phyloP scores from a whole-genome alignment of 1,140 invertebrate genomes.

The Neuroterus valhalla region DNA sequence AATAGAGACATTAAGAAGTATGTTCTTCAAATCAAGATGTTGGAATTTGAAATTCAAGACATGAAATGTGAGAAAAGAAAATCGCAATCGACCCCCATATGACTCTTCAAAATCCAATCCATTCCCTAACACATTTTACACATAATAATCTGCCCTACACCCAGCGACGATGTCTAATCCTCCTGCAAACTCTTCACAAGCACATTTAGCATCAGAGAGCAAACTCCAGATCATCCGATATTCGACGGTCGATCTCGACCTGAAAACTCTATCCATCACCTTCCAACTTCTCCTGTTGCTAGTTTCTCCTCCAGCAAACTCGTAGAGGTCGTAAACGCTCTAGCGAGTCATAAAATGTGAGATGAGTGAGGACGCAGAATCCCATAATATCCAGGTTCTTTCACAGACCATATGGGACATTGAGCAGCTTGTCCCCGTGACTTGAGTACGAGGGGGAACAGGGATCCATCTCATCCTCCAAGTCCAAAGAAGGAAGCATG shows the following conservation, averaged over 20 bases:
- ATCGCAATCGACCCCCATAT: too few species aligned
- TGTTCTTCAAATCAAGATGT: too few species aligned
- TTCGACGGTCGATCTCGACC: constrained; percentile 30
- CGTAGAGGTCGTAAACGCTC: background rate
- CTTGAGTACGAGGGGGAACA: background rate
- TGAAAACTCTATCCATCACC: constrained; percentile 26
- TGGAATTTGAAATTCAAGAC: too few species aligned
- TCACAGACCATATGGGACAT: background rate
- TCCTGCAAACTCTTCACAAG: constrained; percentile 16
- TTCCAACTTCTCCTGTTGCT: background rate
- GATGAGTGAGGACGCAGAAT: constrained; percentile 5
- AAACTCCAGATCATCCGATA: constrained; percentile 26
- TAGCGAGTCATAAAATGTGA: constrained; percentile 3
- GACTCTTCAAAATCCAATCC: too few species aligned
- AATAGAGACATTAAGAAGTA: too few species aligned
- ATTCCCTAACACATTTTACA: background rate
- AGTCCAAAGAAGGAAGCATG: constrained; percentile 37
- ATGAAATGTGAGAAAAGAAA: too few species aligned
- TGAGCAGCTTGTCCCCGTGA: background rate
- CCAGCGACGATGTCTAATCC: constrained; percentile 8
- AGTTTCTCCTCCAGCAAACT: background rate
- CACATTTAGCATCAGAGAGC: constrained; percentile 28
- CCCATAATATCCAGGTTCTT: background rate
- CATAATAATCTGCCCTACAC: background rate
- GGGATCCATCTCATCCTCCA: constrained; percentile 36